phyloP scores from a whole-genome alignment of 2,797 vertebrate genomes.

The Mormyrops attenuatus region DNA sequence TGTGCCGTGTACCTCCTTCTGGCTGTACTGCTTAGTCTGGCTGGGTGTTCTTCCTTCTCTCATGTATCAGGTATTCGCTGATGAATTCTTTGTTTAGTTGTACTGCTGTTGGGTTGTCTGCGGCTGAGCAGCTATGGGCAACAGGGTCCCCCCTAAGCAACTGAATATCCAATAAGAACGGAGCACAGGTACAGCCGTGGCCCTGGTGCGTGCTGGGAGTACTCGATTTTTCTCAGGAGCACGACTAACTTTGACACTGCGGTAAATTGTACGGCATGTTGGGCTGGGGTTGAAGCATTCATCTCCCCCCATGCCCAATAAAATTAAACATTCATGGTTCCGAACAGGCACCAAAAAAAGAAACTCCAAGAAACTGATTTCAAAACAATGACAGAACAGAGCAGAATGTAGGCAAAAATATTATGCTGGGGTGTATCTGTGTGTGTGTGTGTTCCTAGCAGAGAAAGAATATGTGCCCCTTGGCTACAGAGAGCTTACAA shows the following conservation, averaged over 20 bases:
- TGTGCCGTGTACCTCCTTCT: neutral
- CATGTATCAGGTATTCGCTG: neutral
- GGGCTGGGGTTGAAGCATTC: neutral
- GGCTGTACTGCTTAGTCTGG: neutral
- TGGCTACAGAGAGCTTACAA: neutral
- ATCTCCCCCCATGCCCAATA: neutral
- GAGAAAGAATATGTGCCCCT: constrained; percentile 2
- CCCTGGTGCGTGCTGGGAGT: neutral
- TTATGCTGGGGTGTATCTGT: neutral
- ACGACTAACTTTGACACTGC: neutral
- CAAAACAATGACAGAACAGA: neutral
- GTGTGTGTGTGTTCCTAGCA: neutral
- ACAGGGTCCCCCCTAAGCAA: neutral
- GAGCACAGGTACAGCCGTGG: neutral
- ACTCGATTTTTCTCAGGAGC: neutral
- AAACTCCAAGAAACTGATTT: neutral
- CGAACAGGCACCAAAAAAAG: neutral
- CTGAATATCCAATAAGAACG: neutral
- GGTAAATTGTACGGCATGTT: neutral
- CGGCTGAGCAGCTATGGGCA: neutral
- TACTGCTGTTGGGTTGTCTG: neutral
- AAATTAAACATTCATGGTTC: neutral
- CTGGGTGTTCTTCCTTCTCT: neutral
- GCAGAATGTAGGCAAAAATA: neutral
- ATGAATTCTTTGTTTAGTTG: neutral